These are phyloP conservation scores for Lithosia quadra DNA, from an alignment of 2,888 invertebrate genomes.

Conservation along the genomic window DNA sequence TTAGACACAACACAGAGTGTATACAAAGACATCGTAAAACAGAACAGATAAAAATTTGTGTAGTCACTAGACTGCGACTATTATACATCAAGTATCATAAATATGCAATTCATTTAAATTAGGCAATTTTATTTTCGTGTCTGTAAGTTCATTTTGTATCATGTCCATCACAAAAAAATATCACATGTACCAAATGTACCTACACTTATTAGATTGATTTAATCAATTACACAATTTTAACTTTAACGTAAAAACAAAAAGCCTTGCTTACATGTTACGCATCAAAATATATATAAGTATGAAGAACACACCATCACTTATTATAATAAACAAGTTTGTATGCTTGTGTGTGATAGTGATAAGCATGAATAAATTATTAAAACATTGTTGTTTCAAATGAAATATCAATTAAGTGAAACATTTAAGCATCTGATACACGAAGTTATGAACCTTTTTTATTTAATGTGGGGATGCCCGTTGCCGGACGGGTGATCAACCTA, in stretches of 20 bases:
- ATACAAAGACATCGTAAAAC: not conserved
- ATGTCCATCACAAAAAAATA: not conserved
- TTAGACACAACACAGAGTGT: not conserved
- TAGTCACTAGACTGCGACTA: not conserved
- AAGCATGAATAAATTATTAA: not conserved
- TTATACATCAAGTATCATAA: not conserved
- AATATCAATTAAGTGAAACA: not conserved
- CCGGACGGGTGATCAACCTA: too few relatives aligned
- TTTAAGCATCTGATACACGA: not conserved
- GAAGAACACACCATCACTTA: not conserved
- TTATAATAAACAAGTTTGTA: not conserved
- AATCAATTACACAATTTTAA: not conserved
- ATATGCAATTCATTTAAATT: not conserved
- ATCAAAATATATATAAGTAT: not conserved
- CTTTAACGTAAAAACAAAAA: not conserved
- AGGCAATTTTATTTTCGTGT: not conserved
- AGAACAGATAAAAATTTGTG: not conserved
- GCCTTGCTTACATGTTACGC: not conserved
- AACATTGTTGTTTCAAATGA: not conserved
- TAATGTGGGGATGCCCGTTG: too few relatives aligned
- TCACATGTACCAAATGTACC: not conserved
- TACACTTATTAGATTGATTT: not conserved
- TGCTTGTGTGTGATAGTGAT: not conserved
- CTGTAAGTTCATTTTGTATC: not conserved
- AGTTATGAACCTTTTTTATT: too few relatives aligned